Evolutionary conservation across 2,113 vertebrate species (phyloP).

Genomic region (Clinocottus analis): DNA sequence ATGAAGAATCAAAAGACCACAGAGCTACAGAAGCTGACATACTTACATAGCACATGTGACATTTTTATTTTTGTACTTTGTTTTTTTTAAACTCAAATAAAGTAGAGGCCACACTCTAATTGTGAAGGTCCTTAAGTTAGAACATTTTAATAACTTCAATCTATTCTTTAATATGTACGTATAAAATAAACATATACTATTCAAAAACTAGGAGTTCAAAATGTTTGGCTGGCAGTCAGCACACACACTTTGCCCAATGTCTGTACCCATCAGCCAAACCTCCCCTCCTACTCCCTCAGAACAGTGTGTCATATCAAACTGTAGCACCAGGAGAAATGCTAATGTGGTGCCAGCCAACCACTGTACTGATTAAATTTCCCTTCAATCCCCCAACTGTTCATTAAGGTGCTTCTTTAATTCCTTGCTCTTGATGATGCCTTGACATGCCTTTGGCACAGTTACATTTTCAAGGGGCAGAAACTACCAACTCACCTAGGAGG

Average conservation of each 20-base stretch:
- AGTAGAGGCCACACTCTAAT: not conserved
- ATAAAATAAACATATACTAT: not conserved
- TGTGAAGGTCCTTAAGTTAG: not conserved
- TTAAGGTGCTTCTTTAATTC: slow-evolving; percentile 53
- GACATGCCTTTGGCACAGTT: slow-evolving; percentile 49
- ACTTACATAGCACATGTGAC: not conserved
- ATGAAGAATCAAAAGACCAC: slow-evolving; percentile 40
- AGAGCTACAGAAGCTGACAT: slow-evolving; percentile 22
- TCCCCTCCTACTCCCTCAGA: slow-evolving; percentile 26
- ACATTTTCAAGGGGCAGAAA: slow-evolving; percentile 43
- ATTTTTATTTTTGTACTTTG: not conserved
- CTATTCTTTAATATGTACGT: not conserved
- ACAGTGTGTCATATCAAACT: slow-evolving; percentile 51
- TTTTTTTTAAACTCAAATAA: not conserved
- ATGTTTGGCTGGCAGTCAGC: slow-evolving; percentile 14
- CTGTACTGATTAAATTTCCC: slow-evolving; percentile 45
- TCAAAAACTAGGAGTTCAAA: not conserved
- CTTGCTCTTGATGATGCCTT: slow-evolving; percentile 35
- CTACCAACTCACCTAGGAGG: slow-evolving; percentile 30
- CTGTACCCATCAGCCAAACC: slow-evolving; percentile 35
- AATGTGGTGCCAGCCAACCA: slow-evolving; percentile 36
- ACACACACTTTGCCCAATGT: slow-evolving; percentile 23
- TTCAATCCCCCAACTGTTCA: slow-evolving; percentile 45
- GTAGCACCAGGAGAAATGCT: slow-evolving; percentile 51
- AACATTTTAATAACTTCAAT: not conserved